These are phyloP conservation scores for Omphaloscelis lunosa DNA, from an alignment of 2,888 invertebrate species.

Conservation along the genomic window DNA sequence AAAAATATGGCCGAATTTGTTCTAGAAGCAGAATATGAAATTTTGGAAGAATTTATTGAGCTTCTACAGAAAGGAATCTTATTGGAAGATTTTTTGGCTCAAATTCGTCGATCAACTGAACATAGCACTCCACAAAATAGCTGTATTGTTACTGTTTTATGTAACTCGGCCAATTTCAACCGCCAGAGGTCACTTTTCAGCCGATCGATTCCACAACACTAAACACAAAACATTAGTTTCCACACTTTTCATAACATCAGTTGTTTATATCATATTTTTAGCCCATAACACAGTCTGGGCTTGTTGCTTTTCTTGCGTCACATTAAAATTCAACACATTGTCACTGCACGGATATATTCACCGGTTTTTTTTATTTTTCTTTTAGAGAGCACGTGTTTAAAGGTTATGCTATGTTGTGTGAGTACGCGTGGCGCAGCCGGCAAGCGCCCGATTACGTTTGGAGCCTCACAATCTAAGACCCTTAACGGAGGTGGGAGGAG, in stretches of 20 bases:
- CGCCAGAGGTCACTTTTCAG: constrained; percentile 82
- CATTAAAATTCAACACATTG: constrained; percentile 65
- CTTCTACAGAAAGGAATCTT: constrained; percentile 67
- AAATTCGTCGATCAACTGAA: constrained; percentile 62
- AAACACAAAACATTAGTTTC: constrained; percentile 69
- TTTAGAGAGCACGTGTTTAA: constrained; percentile 78
- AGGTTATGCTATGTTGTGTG: constrained; percentile 70
- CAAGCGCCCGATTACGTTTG: constrained; percentile 89
- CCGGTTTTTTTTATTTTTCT: constrained; percentile 61
- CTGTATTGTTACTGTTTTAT: constrained; percentile 69
- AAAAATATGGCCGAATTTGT: constrained; percentile 20
- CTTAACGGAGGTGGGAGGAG: constrained; percentile 86
- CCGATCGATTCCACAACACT: constrained; percentile 77
- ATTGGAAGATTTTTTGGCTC: constrained; percentile 74
- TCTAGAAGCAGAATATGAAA: constrained; percentile 32
- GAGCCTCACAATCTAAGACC: constrained; percentile 79
- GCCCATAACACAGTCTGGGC: constrained; percentile 61
- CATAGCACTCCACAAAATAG: constrained; percentile 67
- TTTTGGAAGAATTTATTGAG: constrained; percentile 65
- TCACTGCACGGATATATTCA: constrained; percentile 58
- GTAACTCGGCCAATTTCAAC: constrained; percentile 70
- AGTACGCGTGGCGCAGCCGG: constrained; percentile 87
- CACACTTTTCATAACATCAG: constrained; percentile 71
- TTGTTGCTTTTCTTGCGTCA: constrained; percentile 52
- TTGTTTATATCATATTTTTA: constrained; percentile 65